Conservation (phyloP, 2,888 invertebrate genomes). For the Limnephilus auricula region DNA sequence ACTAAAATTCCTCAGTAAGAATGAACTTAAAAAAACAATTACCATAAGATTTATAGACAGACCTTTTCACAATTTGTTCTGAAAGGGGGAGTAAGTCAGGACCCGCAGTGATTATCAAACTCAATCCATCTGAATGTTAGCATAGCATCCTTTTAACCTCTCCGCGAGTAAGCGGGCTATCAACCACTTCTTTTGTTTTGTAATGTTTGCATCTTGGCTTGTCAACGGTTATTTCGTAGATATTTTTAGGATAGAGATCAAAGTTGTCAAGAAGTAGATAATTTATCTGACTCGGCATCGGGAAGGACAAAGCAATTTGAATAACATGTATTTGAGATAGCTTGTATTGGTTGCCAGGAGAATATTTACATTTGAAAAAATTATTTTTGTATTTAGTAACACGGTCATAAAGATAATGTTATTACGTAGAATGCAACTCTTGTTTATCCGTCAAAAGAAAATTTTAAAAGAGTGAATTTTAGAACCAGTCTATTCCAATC, state of each 20-base stretch:
- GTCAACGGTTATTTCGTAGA: neutral
- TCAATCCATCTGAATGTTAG: neutral
- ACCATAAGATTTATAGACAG: neutral
- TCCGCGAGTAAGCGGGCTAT: too few species aligned
- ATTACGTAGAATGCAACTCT: neutral
- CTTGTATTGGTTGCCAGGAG: neutral
- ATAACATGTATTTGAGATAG: neutral
- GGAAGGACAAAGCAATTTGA: neutral
- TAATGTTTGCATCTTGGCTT: neutral
- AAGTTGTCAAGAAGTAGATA: neutral
- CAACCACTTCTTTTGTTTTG: neutral
- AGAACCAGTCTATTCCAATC: too few species aligned
- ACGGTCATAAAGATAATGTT: neutral
- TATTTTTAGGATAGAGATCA: neutral
- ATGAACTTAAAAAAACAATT: neutral
- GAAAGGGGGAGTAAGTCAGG: neutral
- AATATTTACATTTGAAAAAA: neutral
- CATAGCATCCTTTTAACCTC: neutral
- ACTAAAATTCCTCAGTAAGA: neutral
- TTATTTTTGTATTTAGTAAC: neutral
- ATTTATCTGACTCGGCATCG: neutral
- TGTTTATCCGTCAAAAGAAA: neutral
- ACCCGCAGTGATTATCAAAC: too few species aligned
- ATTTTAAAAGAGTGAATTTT: too few species aligned
- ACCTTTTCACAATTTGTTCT: neutral